Evolutionary conservation across 2,888 invertebrate species (phyloP), one percentile per base, ranked within the genome.

Genomic region (Amphimallon solstitiale): DNA sequence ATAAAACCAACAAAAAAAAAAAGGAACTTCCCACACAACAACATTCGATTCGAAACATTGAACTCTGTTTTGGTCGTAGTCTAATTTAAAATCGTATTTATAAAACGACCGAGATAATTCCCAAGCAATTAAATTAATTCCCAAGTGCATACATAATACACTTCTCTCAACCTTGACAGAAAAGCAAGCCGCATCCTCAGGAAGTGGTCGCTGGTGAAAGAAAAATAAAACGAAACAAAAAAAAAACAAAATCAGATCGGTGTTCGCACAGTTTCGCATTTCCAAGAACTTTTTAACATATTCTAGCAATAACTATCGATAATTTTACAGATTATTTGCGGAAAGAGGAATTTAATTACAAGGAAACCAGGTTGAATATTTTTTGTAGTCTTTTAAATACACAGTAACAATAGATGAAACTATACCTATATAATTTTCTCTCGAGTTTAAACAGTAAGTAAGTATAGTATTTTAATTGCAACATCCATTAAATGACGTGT

Each of bases 71-170:
- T 59, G 56, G 23, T 14, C 34, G 56, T 43, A 45, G 40, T 59
- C 56, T 59, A 59, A 59, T 43, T 59, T 59, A 59, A 29, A 7
- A 10, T 51, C 12, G 56, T 59, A 59, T 59, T 59, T 59, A 59
- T 43, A 59, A 40, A 59, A 34, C 56, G 19, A 59, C 15, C 29
- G 10, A 15, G 45, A 43, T 59, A 19, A 59, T 59, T 59, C 43
- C 15, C 43, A 43, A 12, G 56, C 56, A 29, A 45, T 29, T 45
- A 59, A 45, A 59, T 59, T 59, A 59, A 59, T 59, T 9, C 43
- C 54, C 38, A 54, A 54, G 38, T 54, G 37, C 52, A 37, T 52
- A 7, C 37, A 14, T n/a, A n/a, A n/a, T 12, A 29, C 6, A 43
- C 23, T 45, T 59, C 43, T 29, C 14, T 10, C 43, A 59, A 23